phyloP scores from a whole-genome alignment of 2,113 vertebrate genomes.

The Lanius collurio region DNA sequence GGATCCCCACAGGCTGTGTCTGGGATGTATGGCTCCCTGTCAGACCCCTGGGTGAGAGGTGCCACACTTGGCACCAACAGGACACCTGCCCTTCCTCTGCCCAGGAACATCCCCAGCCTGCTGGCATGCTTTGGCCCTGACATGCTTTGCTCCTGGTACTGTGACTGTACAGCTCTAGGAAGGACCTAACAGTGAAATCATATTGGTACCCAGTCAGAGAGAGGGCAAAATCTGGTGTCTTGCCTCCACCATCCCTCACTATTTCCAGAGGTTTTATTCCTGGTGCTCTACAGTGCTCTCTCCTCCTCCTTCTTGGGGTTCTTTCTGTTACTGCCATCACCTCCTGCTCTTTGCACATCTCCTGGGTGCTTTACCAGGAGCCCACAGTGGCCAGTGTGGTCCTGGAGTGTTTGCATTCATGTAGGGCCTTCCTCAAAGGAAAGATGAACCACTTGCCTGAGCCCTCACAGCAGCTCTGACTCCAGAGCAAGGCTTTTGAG shows the following conservation, averaged over 20 bases:
- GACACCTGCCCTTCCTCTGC: neutral
- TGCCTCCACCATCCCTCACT: neutral
- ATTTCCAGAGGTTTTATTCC: neutral
- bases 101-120: neutral
- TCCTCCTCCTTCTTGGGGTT: neutral
- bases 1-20: neutral
- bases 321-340: neutral
- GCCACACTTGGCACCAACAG: neutral
- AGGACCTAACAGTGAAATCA: neutral
- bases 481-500: neutral
- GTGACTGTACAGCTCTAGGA: neutral
- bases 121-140: too few species aligned
- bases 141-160: too few species aligned
- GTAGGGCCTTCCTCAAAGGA: neutral
- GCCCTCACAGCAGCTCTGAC: neutral
- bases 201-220: rapidly evolving
- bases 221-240: neutral
- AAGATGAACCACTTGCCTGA: neutral
- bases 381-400: rapidly evolving
- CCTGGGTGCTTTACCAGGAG: neutral
- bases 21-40: neutral
- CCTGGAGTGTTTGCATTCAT: neutral
- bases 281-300: rapidly evolving
- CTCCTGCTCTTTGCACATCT: neutral
- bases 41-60: neutral